Evolutionary conservation across 1,140 invertebrate species (phyloP).

Genomic region (Anoplolepis gracilipes): DNA sequence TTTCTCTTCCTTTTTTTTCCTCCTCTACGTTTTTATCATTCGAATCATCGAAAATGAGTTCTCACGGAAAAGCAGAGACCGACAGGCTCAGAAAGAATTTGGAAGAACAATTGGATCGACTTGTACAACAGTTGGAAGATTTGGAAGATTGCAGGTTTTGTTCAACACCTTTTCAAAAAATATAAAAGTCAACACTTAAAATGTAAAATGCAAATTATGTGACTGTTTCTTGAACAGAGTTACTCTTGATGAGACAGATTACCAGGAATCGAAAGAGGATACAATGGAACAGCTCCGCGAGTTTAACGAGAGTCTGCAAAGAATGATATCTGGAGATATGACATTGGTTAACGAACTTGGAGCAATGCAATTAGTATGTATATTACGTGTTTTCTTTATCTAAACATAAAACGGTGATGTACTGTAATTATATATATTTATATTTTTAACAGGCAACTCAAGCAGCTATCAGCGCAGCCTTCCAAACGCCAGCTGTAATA

Average conservation of each 20-base stretch:
- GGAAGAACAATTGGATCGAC: constrained; percentile 90
- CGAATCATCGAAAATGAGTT: constrained; percentile 76
- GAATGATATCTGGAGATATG: constrained; percentile 90
- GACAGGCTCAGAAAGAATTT: constrained; percentile 89
- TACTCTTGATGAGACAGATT: constrained; percentile 89
- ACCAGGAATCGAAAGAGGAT: constrained; percentile 90
- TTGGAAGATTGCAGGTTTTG: constrained; percentile 90
- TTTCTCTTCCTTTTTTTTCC: neutral
- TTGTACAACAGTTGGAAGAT: constrained; percentile 91
- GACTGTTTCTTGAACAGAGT: constrained; percentile 84
- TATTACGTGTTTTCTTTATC: neutral
- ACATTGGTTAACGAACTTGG: constrained; percentile 90
- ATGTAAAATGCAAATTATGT: constrained; percentile 2
- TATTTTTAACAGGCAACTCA: constrained; percentile 88
- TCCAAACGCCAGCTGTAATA: constrained; percentile 93
- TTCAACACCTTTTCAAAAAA: neutral
- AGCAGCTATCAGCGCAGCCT: constrained; percentile 92
- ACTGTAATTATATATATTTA: neutral
- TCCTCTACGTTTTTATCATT: neutral
- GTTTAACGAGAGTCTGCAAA: constrained; percentile 89
- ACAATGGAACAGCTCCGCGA: constrained; percentile 92
- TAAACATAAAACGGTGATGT: neutral
- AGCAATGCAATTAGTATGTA: constrained; percentile 88
- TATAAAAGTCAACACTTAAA: neutral
- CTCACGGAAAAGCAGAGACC: constrained; percentile 86